Evolutionary conservation across 2,113 vertebrate genomes (phyloP).

Genomic region (Camelus bactrianus): DNA sequence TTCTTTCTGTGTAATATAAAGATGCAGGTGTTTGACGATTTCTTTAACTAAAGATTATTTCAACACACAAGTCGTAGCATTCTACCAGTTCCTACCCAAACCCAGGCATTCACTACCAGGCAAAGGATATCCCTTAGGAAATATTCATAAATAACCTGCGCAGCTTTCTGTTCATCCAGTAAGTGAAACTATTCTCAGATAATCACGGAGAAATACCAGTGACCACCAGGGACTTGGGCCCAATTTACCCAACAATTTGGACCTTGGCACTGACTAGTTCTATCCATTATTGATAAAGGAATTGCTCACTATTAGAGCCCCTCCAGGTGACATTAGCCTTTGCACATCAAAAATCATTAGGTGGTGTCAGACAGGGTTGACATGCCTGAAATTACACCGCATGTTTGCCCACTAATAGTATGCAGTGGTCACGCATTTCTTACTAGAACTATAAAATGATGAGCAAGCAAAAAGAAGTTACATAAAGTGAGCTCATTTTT

Average conservation of each 20-base stretch:
- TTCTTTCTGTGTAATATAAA: not conserved
- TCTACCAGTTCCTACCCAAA: not conserved
- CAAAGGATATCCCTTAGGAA: not conserved
- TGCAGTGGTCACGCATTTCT: not conserved
- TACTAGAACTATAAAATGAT: not conserved
- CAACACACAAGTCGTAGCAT: not conserved
- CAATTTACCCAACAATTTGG: slow-evolving; percentile 47
- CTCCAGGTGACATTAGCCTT: slow-evolving; percentile 60
- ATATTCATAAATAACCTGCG: not conserved
- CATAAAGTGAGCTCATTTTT: not conserved
- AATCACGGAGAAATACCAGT: slow-evolving; percentile 34
- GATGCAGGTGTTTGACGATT: not conserved
- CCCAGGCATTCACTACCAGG: not conserved
- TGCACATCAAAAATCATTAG: slow-evolving; percentile 55
- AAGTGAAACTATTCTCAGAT: slow-evolving; percentile 28
- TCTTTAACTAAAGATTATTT: slow-evolving; percentile 2
- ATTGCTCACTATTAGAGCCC: slow-evolving; percentile 52
- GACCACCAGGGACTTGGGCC: not conserved
- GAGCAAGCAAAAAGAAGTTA: not conserved
- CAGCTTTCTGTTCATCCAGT: not conserved
- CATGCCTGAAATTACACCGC: slow-evolving; percentile 3
- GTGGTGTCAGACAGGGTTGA: slow-evolving; percentile 16
- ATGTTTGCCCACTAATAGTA: not conserved
- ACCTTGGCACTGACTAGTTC: slow-evolving; percentile 32
- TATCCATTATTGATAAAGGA: slow-evolving; percentile 70